Evolutionary conservation across 2,797 vertebrate species (phyloP), one percentile per base, ranked within the genome.

Genomic region (Kryptopterus vitreolus): DNA sequence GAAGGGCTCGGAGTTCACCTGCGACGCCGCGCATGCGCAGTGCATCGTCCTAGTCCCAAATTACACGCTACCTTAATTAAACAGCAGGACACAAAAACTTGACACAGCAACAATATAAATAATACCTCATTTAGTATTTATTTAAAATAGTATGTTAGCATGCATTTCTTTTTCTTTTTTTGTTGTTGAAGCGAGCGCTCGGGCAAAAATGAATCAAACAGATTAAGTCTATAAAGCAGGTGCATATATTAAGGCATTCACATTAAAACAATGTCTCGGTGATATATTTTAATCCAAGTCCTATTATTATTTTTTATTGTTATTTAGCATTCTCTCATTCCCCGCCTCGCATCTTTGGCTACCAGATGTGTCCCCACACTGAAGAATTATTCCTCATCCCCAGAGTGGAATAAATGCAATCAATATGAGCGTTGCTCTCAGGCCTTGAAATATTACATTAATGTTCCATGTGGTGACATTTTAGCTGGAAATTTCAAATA

Each of bases 391-490:
- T 97, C 96, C 96, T 96, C 96, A 94, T 99, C 98, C 98, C 98
- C 95, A 95, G 98, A 99, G 98, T 99, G 96, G 96, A 98, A 99
- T 99, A 99, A 99, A 99, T 96, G 98, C 97, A 99, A 99, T 99
- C 98, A 99, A 99, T 99, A 98, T 98, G 96, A 98, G 96, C 96
- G 98, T 98, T 98, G 97, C 97, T 98, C 97, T 99, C 96, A 98
- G 96, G 96, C 96, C 97, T 95, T 99, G 97, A 98, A 98, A 99
- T 99, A 99, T 99, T 98, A 98, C 97, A 99, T 99, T 99, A 98
- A 99, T 99, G 97, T 98, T 98, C 97, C 96, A 98, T 98, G 97
- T 98, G 97, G 97, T 99, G 98, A 99, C 98, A 99, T 99, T 99
- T 99, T 98, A 99, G 97, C 96, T 95, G 95, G 97, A 97, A 98